These are phyloP conservation scores for Branchellion lobata DNA, from an alignment of 2,888 invertebrate genomes.

Conservation along the genomic window DNA sequence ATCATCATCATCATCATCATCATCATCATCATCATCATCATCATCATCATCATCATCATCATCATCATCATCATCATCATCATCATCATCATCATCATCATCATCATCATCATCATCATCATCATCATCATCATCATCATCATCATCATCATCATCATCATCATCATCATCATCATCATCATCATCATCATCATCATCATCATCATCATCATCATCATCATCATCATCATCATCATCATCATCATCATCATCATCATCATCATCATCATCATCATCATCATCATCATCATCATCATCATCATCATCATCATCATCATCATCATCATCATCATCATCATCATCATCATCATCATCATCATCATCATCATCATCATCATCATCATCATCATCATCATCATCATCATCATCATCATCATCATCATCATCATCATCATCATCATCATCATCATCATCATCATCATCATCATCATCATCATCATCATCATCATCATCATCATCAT, in stretches of 20 bases:
- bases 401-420: slow-evolving; percentile 64
- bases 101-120: slow-evolving; percentile 64
- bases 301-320: slow-evolving; percentile 64
- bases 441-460: slow-evolving; percentile 39
- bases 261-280: slow-evolving; percentile 64
- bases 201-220: slow-evolving; percentile 44
- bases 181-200: slow-evolving; percentile 64
- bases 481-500: slow-evolving; percentile 64
- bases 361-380: slow-evolving; percentile 38
- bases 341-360: slow-evolving; percentile 64
- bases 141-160: slow-evolving; percentile 61
- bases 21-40: slow-evolving; percentile 64
- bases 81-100: slow-evolving; percentile 64
- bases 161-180: slow-evolving; percentile 64
- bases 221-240: slow-evolving; percentile 64
- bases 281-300: slow-evolving; percentile 42
- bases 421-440: slow-evolving; percentile 64
- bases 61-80: slow-evolving; percentile 57
- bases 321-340: slow-evolving; percentile 64
- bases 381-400: slow-evolving; percentile 64
- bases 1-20: slow-evolving; percentile 64
- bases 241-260: slow-evolving; percentile 64
- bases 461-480: slow-evolving; percentile 64
- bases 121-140: slow-evolving; percentile 56
- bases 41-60: slow-evolving; percentile 60